Conservation (phyloP, 2,888 invertebrate species). For the Bembecia ichneumoniformis region DNA sequence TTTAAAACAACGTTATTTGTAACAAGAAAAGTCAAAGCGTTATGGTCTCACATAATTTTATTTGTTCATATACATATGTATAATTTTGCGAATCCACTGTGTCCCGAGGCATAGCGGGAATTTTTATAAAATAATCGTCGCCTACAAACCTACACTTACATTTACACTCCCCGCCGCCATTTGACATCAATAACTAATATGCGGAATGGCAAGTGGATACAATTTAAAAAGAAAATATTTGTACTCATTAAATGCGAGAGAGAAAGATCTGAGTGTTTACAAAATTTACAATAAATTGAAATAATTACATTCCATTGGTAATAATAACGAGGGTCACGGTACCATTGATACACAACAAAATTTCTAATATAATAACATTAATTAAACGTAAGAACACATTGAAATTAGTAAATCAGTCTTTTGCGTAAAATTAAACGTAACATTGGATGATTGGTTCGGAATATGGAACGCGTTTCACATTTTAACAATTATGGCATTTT, state of each 20-base stretch:
- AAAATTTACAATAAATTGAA: not conserved
- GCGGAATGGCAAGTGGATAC: slow-evolving; percentile 23
- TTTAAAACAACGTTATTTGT: not conserved
- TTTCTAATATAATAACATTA: not conserved
- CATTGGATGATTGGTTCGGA: slow-evolving; percentile 9
- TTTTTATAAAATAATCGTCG: slow-evolving; percentile 59
- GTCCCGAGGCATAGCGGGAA: slow-evolving; percentile 65
- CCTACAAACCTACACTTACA: slow-evolving; percentile 60
- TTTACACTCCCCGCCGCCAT: slow-evolving; percentile 45
- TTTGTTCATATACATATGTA: slow-evolving; percentile 73
- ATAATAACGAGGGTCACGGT: slow-evolving; percentile 9
- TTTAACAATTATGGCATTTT: too few relatives aligned
- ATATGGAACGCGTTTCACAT: not conserved
- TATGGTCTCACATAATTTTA: slow-evolving; percentile 72
- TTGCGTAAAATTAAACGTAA: slow-evolving; percentile 21
- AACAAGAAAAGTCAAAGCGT: slow-evolving; percentile 16
- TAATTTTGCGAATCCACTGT: slow-evolving; percentile 71
- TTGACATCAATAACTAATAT: slow-evolving; percentile 9
- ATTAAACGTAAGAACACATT: slow-evolving; percentile 23
- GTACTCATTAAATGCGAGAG: slow-evolving; percentile 1
- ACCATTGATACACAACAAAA: slow-evolving; percentile 17
- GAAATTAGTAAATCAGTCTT: slow-evolving; percentile 57
- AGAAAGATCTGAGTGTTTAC: not conserved
- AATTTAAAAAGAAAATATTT: slow-evolving; percentile 8
- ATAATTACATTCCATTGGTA: slow-evolving; percentile 2